Evolutionary conservation across 2,888 invertebrate genomes (phyloP), one percentile per base, ranked within the genome.

Genomic region (Epirrita christyi): DNA sequence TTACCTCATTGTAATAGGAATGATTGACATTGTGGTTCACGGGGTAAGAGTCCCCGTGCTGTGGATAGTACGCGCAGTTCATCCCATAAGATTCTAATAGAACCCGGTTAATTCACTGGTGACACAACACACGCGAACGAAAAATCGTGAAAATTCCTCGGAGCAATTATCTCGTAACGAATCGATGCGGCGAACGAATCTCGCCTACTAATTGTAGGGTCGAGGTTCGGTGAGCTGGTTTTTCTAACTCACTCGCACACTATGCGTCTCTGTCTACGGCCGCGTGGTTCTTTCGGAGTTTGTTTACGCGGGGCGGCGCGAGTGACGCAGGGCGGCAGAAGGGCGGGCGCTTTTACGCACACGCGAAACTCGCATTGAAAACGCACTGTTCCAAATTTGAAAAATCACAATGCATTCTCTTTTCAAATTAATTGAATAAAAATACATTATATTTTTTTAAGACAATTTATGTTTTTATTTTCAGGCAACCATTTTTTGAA

Each of bases 131-230:
- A 82, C 87, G 81, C 86, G 81, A 74, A 73, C 75, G 72, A 78
- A 77, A 80, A 77, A 70, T 73, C 72, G 73, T 75, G 77, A 82
- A 86, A 87, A 83, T 83, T 77, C 73, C 71, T 74, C 81, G 81
- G 86, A 85, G 83, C 87, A 88, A 89, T 90, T 91, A 90, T 85
- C 83, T 81, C 83, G 88, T 89, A 83, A 91, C 91, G 91, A 90
- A 90, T 89, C 86, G 91, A 90, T 91, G 88, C 88, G 85, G 80
- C 91, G 90, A 84, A 85, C 86, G 91, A 88, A 92, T 89, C 90
- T 91, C 85, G 88, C 82, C 86, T 86, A 91, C 91, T 92, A 92
- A 92, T 92, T 92, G 92, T 80, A 86, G 92, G 91, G 87, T 91
- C 83, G 76, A 80, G 72, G 76, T 81, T 80, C 72, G 73, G 75